Evolutionary conservation across 2,888 invertebrate species (phyloP).

Genomic region (Cosmopolites sordidus): DNA sequence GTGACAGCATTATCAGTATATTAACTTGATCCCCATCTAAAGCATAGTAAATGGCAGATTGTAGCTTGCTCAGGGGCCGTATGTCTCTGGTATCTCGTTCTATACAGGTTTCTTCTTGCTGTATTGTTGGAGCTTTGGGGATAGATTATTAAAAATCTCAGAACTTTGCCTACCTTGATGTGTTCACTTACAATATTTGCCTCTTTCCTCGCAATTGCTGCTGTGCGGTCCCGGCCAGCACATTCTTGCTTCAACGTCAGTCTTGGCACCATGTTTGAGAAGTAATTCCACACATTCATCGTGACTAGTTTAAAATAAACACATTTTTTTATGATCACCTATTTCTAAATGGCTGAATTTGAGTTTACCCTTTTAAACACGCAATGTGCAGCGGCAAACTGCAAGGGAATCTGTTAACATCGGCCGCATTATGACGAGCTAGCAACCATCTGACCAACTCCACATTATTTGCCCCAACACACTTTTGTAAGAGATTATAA

Average conservation of each 20-base stretch:
- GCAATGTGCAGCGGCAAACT: constrained; percentile 72
- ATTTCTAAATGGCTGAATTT: no score
- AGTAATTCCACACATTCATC: constrained; percentile 66
- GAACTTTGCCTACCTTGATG: not conserved
- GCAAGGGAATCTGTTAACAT: constrained; percentile 68
- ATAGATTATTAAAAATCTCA: not conserved
- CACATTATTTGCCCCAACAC: constrained; percentile 66
- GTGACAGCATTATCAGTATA: constrained; percentile 61
- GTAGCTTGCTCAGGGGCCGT: constrained; percentile 54
- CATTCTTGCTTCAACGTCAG: constrained; percentile 68
- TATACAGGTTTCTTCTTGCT: constrained; percentile 53
- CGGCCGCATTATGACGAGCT: constrained; percentile 57
- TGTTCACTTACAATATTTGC: constrained; percentile 54
- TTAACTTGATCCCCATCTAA: constrained; percentile 70
- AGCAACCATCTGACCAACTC: constrained; percentile 66
- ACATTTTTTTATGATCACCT: not conserved
- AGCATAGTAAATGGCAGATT: constrained; percentile 67
- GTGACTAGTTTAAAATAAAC: constrained; percentile 45
- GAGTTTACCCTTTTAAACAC: constrained; percentile 59
- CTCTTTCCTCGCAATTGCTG: constrained; percentile 65
- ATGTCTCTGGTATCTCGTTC: constrained; percentile 42
- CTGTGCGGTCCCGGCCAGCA: constrained; percentile 71
- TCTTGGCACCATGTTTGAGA: constrained; percentile 64
- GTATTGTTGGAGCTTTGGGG: constrained; percentile 38
- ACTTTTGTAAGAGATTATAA: constrained; percentile 68